Conservation (phyloP, 2,888 invertebrate species). For the Linnaemya vulpina region DNA sequence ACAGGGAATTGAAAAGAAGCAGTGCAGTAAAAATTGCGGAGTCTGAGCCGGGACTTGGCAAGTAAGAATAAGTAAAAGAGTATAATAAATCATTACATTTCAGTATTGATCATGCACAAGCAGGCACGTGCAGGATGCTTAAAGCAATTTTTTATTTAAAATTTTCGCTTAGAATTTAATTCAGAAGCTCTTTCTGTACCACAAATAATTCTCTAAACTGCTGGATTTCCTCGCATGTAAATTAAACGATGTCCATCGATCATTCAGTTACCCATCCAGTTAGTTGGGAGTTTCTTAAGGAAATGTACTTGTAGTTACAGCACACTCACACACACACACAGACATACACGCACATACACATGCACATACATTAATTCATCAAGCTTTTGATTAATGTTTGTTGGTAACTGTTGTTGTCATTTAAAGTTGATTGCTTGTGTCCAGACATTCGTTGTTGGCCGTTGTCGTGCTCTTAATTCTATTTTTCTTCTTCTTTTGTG, state of each 20-base stretch:
- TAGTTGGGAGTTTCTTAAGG: background rate
- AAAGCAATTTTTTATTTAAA: no score
- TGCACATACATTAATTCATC: conserved; percentile 38
- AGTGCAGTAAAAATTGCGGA: no score
- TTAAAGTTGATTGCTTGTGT: conserved; percentile 66
- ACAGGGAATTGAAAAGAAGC: no score
- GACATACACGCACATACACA: conserved; percentile 2
- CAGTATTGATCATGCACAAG: no score
- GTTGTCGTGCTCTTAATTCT: background rate
- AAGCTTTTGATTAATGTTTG: conserved; percentile 66
- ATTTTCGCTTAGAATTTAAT: no score
- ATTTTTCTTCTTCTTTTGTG: conserved; percentile 11
- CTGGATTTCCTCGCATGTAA: background rate
- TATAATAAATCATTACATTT: no score
- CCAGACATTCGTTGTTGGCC: conserved; percentile 51
- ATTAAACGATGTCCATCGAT: background rate
- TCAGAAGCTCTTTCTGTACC: background rate
- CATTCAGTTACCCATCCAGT: background rate
- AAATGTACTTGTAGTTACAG: no score
- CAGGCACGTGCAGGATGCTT: no score
- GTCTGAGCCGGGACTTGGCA: no score
- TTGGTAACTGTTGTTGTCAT: conserved; percentile 68
- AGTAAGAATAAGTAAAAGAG: no score
- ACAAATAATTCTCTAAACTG: background rate
- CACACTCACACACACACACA: background rate